Base-by-base conservation (phyloP, 2,113 vertebrate species). In the Formicarius rufipectus region DNA sequence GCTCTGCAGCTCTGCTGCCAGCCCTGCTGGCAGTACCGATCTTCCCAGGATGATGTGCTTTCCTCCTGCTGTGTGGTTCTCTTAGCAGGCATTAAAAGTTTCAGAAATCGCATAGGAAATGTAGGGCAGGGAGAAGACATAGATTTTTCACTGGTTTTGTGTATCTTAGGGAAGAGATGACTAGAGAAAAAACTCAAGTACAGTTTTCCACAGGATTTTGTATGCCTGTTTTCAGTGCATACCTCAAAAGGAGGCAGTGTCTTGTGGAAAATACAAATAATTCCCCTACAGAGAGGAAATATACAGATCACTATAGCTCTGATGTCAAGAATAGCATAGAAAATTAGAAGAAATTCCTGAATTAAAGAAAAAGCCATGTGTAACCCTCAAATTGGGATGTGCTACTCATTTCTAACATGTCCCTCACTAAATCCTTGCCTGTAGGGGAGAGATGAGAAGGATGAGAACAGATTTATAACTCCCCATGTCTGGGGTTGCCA, bases 211-310 rank as follows among this genome's bases (percentile, higher is more conserved):
- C 33, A 37, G 52, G 40, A 72, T 93, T 94, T 95, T 81, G 20
- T 71, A 4, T 40, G 22, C 31, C 64, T 74, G 64, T 85, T 90
- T 94, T 92, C 76, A 88, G 25, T 40, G 45, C 39, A 33, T 24
- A 59, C 73, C 83, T 94, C 93, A 75, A 72, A 93, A 92, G 76
- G 76, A 95, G 78, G 79, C 85, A 96, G 64, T 33, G 55, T 89
- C 88, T 92, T 68, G 83, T 1, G 15, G 77, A 87, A 96, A 95
- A 93, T 68, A 89, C 6, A 90, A 84, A 7, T 63, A 90, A 78
- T 83, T 90, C 68, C 68, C 45, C n/a, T 75, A 39, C 60, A 90
- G 87, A 88, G 40, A 17, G 30, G 33, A 69, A 93, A 80, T 89
- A 89, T 91, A 83, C 52, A 56, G 44, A 67, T 88, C 39, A 9